Evolutionary conservation across 2,888 invertebrate species (phyloP).

Genomic region (Ganaspis brasiliensis): DNA sequence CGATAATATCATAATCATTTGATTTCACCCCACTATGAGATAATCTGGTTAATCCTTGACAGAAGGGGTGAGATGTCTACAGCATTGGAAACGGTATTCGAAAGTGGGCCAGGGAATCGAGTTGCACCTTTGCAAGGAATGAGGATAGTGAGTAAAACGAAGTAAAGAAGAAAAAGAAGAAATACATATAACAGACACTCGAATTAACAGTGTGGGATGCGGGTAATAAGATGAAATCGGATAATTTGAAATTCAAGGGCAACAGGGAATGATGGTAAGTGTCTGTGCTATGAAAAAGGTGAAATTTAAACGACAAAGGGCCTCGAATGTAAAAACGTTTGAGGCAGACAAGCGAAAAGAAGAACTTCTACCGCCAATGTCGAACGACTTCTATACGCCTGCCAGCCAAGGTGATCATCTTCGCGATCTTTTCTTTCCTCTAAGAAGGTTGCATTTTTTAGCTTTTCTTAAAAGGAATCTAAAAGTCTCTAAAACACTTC

Average conservation of each 20-base stretch:
- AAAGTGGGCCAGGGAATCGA: constrained; percentile 64
- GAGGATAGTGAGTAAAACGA: constrained; percentile 46
- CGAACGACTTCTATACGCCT: constrained; percentile 57
- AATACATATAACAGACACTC: constrained; percentile 55
- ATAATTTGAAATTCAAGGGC: constrained; percentile 71
- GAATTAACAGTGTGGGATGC: constrained; percentile 57
- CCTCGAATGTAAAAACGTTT: constrained; percentile 61
- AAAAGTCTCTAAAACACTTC: neutral
- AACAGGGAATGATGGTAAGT: constrained; percentile 67
- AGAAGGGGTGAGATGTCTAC: constrained; percentile 22
- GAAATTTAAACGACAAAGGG: constrained; percentile 61
- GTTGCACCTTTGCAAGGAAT: constrained; percentile 50
- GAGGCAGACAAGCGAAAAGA: constrained; percentile 63
- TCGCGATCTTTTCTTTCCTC: constrained; percentile 45
- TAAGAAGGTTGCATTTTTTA: constrained; percentile 19
- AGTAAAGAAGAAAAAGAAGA: constrained; percentile 38
- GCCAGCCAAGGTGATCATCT: constrained; percentile 61
- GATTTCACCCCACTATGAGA: neutral
- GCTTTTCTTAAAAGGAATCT: neutral
- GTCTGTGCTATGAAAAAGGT: constrained; percentile 54
- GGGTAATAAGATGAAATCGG: constrained; percentile 67
- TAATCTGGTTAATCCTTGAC: neutral
- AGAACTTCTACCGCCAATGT: constrained; percentile 60
- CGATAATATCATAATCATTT: neutral
- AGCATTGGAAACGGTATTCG: constrained; percentile 44